These are phyloP conservation scores for Cervus canadensis DNA, from an alignment of 2,113 vertebrate genomes.

Conservation along the genomic window DNA sequence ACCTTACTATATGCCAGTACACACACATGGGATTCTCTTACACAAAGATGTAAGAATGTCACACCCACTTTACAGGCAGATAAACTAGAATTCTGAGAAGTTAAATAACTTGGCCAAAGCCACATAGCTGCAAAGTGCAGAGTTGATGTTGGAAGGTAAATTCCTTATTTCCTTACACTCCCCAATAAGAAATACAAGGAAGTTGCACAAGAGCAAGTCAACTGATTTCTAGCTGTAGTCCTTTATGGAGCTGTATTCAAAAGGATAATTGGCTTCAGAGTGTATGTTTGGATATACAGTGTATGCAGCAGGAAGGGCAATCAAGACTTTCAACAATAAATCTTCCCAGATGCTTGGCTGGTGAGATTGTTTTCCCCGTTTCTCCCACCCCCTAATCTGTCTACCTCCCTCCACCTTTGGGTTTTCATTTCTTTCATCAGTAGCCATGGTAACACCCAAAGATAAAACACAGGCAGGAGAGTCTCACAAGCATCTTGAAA, in stretches of 20 bases:
- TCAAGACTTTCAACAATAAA: not conserved
- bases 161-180: not conserved
- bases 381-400: constrained; percentile 32
- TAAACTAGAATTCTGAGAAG: not conserved
- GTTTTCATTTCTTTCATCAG: constrained; percentile 73
- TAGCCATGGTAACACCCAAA: constrained; percentile 78
- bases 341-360: not conserved
- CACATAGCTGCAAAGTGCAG: not conserved
- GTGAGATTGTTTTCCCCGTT: not conserved
- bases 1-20: not conserved
- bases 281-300: not conserved
- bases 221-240: not conserved
- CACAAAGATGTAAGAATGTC: not conserved
- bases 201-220: not conserved
- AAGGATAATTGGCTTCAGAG: not conserved
- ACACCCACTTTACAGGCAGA: not conserved
- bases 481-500: constrained; percentile 50
- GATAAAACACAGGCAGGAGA: constrained; percentile 66
- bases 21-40: not conserved
- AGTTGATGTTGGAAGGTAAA: not conserved
- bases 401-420: constrained; percentile 51
- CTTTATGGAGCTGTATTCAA: not conserved
- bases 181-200: not conserved
- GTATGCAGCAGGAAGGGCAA: not conserved
- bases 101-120: not conserved